Evolutionary conservation across 2,797 vertebrate genomes (phyloP), one percentile per base, ranked within the genome.

Genomic region (Caiman crocodilus): DNA sequence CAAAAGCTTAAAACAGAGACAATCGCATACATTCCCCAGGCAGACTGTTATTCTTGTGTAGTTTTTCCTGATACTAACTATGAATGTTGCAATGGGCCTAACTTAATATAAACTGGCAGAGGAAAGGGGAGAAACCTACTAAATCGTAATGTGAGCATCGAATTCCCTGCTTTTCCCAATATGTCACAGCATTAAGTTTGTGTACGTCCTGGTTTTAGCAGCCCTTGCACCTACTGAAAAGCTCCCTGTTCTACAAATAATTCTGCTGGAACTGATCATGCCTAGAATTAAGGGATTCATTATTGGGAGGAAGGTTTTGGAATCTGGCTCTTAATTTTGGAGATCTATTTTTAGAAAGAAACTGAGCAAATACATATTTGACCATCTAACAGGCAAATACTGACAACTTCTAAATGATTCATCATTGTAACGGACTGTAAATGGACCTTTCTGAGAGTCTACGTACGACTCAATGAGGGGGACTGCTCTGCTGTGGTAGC

Each of bases 161-260:
- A 87, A 94, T 84, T 94, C 92, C 93, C 93, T 93, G 65, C 16
- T 89, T 96, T 95, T 95, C 84, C 90, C 74, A 82, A 82, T 76
- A 77, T 84, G 82, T 91, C 90, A 84, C 85, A 88, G 94, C 32
- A 23, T 90, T 89, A 30, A 92, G 91, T 87, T 88, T 73, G 13
- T 25, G 42, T 50, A 73, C 6, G 20, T 21, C 35, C 35, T 42
- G 35, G 90, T 94, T 95, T 95, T 92, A 95, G 50, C 35, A 95
- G 90, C 16, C 57, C 32, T 58, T 35, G 58, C 26, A 64, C 61
- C 57, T 76, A 71, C 35, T 79, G 83, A 92, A 23, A 56, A 89
- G 71, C 59, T 84, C 59, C 81, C 74, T 64, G 26, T 75, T 90
- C 87, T 76, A 88, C 84, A 90, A 30, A 26, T 13, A 80, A 26